Base-by-base conservation (phyloP, 92 coral and sea anemone species). In the Bergia puertoricense region DNA sequence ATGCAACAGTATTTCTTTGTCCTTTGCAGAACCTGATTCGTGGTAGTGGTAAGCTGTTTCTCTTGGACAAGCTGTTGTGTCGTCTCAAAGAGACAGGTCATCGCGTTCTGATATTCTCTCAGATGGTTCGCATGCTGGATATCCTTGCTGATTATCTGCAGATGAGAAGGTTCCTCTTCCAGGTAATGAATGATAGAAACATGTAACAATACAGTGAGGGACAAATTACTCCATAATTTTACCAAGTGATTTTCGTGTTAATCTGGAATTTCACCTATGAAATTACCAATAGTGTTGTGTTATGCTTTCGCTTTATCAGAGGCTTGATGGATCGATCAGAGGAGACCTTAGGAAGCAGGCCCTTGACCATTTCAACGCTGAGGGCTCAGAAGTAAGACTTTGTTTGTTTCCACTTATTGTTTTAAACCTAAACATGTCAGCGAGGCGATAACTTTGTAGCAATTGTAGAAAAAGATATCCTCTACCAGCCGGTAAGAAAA, bases 41-140 rank as follows among this genome's bases (percentile, higher is more conserved):
- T 42, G 99, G 99, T 30, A 97, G 99, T 91, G 99, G 99, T 18
- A 97, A 97, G 79, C 90, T 97, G 68, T 95, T 95, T 80, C 86
- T 97, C 23, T 85, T 97, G 80, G 99, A 97, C 85, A 97, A 97
- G 83, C 92, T 97, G 74, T 89, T 97, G 78, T 96, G 98, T 85
- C 95, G 99, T 22, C 91, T 97, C 18, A 97, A 97, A 81, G 99
- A 97, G 81, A 97, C 98, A 1, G 99, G 99, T n/a, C 99, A 97
- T 88, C 93, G 99, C 83, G 99, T 97, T 10, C 88, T 97, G 20
- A 97, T 97, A 81, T 97, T 97, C 86, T 97, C 99, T 22, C 99
- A 97, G 78, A 97, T 97, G 99, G 99, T 97, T 41, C 93, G 99
- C 73, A 97, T 97, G 99, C 81, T 97, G 88, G 99, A 97, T 88